These are phyloP conservation scores for Nothoprocta pentlandii DNA, from an alignment of 2,113 vertebrate genomes.

Conservation along the genomic window DNA sequence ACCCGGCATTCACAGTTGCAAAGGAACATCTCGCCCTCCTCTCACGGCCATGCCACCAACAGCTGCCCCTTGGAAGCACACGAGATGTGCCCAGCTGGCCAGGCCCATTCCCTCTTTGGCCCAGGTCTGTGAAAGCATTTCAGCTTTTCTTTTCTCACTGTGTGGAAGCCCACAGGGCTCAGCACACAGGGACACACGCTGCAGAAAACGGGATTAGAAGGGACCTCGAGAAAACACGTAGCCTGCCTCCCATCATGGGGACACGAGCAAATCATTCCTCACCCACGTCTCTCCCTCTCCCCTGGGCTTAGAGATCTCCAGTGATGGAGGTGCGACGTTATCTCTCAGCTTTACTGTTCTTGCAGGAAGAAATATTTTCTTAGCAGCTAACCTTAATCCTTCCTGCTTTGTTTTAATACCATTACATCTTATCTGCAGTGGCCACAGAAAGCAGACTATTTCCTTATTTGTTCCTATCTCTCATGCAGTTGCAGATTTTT, in stretches of 20 bases:
- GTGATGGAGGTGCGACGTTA: background rate
- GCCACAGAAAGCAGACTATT: background rate
- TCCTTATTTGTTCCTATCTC: conserved; percentile 7
- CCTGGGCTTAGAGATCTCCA: background rate
- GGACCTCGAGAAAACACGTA: background rate
- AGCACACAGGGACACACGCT: fast-evolving
- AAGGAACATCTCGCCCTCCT: background rate
- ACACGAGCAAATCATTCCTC: background rate
- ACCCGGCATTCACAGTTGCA: fast-evolving
- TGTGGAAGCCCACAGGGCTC: background rate
- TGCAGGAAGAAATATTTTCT: background rate
- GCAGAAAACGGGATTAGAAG: background rate
- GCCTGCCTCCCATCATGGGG: background rate
- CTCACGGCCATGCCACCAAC: background rate
- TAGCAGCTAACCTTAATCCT: background rate
- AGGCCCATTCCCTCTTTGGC: background rate
- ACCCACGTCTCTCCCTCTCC: fast-evolving
- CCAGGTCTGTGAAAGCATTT: background rate
- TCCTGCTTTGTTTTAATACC: background rate
- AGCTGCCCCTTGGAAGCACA: background rate
- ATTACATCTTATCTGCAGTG: background rate
- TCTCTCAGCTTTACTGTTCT: background rate
- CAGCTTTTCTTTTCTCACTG: background rate
- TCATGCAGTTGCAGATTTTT: background rate
- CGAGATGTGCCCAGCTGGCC: background rate